These are phyloP conservation scores for Sebastes minor DNA, from an alignment of 2,797 vertebrate species.

Conservation along the genomic window DNA sequence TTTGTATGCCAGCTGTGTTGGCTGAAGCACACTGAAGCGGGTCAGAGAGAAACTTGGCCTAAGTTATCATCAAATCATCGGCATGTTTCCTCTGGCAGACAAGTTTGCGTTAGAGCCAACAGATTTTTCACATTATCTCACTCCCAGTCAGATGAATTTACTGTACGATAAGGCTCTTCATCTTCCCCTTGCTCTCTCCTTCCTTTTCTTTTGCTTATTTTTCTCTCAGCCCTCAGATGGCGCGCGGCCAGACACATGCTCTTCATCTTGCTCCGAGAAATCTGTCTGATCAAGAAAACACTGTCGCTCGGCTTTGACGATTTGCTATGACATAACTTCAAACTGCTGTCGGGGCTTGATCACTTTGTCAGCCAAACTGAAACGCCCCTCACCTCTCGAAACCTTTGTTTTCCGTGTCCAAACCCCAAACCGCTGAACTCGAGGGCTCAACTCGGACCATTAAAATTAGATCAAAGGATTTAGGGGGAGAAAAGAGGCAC, in stretches of 20 bases:
- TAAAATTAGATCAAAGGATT: conserved; percentile 74
- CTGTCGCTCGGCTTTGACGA: conserved; percentile 7
- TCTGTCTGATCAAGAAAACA: conserved; percentile 8
- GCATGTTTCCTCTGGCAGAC: conserved; percentile 36
- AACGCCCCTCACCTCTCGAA: conserved; percentile 20
- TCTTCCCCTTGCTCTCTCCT: conserved; percentile 13
- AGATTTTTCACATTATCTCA: conserved; percentile 59
- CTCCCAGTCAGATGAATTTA: conserved; percentile 19
- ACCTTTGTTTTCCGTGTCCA: conserved; percentile 16
- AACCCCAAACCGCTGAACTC: conserved; percentile 44
- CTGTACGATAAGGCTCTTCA: conserved; percentile 18
- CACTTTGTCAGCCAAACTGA: conserved; percentile 19
- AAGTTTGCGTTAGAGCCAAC: conserved; percentile 7
- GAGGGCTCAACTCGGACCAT: conserved; percentile 45
- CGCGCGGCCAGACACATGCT: conserved; percentile 28
- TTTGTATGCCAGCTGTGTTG: conserved; percentile 21
- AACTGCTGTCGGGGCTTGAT: conserved; percentile 6
- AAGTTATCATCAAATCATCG: conserved; percentile 17
- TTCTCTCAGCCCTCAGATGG: background rate
- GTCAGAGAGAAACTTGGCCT: conserved; percentile 1
- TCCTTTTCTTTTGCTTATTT: conserved; percentile 17
- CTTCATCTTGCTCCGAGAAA: conserved; percentile 16
- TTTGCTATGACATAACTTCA: conserved; percentile 50
- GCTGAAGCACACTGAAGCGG: background rate
- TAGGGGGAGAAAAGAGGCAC: conserved; percentile 12